Conservation (phyloP, 2,888 invertebrate genomes). For the Halocaridina rubra region DNA sequence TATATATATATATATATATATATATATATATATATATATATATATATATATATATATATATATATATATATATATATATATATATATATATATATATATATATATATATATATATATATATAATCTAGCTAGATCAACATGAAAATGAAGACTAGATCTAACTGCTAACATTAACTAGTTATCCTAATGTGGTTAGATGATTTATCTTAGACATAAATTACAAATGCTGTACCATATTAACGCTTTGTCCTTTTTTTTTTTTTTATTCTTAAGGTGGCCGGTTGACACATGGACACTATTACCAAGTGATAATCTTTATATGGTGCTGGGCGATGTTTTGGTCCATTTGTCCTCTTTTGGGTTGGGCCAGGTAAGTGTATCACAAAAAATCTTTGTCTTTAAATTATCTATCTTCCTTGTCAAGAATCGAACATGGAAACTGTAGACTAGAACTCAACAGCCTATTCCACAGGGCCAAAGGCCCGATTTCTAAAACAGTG, state of each 20-base stretch:
- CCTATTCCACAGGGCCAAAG: too few relatives aligned
- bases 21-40: constrained; percentile 8
- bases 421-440: too few relatives aligned
- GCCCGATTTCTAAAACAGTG: too few relatives aligned
- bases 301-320: constrained; percentile 44
- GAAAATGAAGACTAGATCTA: too few relatives aligned
- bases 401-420: too few relatives aligned
- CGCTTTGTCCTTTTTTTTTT: background rate
- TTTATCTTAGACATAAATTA: too few relatives aligned
- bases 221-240: background rate
- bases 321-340: constrained; percentile 47
- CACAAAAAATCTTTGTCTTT: too few relatives aligned
- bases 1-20: background rate
- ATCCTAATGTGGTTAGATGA: too few relatives aligned
- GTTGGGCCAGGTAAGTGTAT: constrained; percentile 47
- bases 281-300: constrained; percentile 33
- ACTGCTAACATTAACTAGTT: too few relatives aligned
- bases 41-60: background rate
- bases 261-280: constrained; percentile 16
- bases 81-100: background rate
- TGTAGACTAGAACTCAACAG: too few relatives aligned
- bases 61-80: background rate
- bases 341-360: constrained; percentile 39
- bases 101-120: background rate
- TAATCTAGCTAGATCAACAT: background rate